Base-by-base conservation (phyloP, 2,797 vertebrate species). In the Thripadectes ignobilis region DNA sequence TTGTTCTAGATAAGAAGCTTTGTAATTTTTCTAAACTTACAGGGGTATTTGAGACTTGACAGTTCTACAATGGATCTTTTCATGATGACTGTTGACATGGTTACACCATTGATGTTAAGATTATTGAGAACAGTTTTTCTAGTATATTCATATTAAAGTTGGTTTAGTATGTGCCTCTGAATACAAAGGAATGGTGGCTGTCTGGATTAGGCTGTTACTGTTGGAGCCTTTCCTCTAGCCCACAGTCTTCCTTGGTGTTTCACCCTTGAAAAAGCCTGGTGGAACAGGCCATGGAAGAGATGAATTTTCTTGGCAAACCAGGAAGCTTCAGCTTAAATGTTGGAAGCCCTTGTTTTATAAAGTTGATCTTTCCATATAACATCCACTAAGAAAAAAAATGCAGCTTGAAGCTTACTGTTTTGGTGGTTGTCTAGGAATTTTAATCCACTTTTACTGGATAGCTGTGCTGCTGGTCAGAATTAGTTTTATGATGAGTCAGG, bases 351-450 rank as follows among this genome's bases (percentile, higher is more conserved):
- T 58, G 8, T 57, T 91, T 87, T 48, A 79, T 89, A 18, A 82
- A 65, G 43, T 49, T 86, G 65, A 52, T 86, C 45, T 87, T 89
- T 48, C 41, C 58, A 30, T 82, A 45, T 59, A 85, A 72, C 21
- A 68, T 65, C 38, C 54, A 41, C 63, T 66, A 59, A 58, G 32
- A 21, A 84, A 75, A 75, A 71, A 83, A 61, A 38, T 26, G 22
- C 46, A 43, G 12, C 41, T 81, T 79, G 46, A 76, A 76, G 7
- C 36, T 69, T 73, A 61, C 48, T 66, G 16, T 91, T 92, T 73
- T 82, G 67, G 12, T 91, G 55, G 21, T 73, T 93, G 49, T 92
- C 69, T 89, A 85, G 85, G 81, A 92, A 89, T 95, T 91, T 91
- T 85, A 87, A 92, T 92, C 54, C 24, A 38, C 51, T 82, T 72